A percentile compares a stretch with the other conserved stretches of the same genome.
These are phyloP conservation scores for Gallinago jamesoni DNA, from an alignment of 2,113 vertebrate genomes.

Conservation along the genomic window DNA sequence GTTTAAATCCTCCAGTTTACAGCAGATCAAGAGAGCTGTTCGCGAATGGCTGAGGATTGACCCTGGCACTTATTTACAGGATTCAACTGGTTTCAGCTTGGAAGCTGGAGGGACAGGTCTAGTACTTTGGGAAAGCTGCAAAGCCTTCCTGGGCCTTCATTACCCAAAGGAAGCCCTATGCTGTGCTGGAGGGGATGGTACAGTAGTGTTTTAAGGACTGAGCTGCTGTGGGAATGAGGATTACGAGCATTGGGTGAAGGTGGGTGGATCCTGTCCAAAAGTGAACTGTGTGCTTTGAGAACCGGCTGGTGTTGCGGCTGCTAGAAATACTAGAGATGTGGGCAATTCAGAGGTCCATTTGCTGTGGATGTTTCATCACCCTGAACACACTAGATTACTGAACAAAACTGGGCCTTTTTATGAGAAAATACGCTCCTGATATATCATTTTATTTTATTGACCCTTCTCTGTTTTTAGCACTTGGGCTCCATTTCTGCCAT, in stretches of 20 bases:
- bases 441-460: not conserved
- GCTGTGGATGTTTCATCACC: not conserved
- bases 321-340: not conserved
- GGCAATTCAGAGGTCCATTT: not conserved
- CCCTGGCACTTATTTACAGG: not conserved
- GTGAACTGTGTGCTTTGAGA: not conserved
- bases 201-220: too few species aligned
- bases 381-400: not conserved
- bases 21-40: not conserved
- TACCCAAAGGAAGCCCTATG: not conserved
- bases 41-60: not conserved
- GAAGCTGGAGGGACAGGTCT: not conserved
- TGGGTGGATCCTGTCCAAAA: not conserved
- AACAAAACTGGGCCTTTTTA: not conserved
- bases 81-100: not conserved
- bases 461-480: not conserved
- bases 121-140: not conserved
- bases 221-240: not conserved
- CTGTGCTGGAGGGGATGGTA: too few species aligned
- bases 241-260: accelerated
- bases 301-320: not conserved
- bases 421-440: not conserved
- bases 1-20: not conserved
- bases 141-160: not conserved
- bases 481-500: not conserved